Percentiles rank a stretch among this genome's conserved stretches.
These are phyloP conservation scores for Eupeodes corollae DNA, from an alignment of 1,140 invertebrate genomes.

Conservation along the genomic window DNA sequence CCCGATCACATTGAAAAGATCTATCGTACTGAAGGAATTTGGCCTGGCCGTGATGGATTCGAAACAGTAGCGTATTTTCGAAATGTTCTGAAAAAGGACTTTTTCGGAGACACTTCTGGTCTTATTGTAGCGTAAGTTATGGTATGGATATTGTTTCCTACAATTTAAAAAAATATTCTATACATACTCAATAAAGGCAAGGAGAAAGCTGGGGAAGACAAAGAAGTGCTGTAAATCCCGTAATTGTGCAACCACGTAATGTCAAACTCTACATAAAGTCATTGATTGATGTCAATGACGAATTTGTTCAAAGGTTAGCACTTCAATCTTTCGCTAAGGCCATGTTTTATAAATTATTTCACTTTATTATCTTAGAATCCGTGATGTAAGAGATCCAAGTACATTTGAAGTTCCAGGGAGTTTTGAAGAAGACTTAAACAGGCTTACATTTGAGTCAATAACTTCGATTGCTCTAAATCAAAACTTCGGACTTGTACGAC, in stretches of 20 bases:
- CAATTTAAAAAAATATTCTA: not conserved
- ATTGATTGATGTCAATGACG: constrained; percentile 27
- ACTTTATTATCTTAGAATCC: constrained; percentile 33
- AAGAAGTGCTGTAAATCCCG: constrained; percentile 21
- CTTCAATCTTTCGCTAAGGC: not conserved
- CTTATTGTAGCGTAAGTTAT: constrained; percentile 4
- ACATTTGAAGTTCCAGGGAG: constrained; percentile 40
- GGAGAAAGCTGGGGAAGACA: not conserved
- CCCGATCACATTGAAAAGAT: constrained; percentile 29
- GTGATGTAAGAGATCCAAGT: constrained; percentile 38
- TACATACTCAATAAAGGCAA: not conserved
- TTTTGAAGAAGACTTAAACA: constrained; percentile 49
- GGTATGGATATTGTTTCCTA: no score
- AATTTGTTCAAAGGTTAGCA: not conserved
- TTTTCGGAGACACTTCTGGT: constrained; percentile 17
- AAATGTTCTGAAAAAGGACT: constrained; percentile 14
- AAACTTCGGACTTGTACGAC: constrained; percentile 46
- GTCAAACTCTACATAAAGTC: constrained; percentile 27
- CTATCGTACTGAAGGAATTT: constrained; percentile 31
- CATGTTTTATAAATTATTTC: not conserved
- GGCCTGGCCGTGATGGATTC: constrained; percentile 28
- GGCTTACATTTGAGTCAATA: constrained; percentile 56
- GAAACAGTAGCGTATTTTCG: constrained; percentile 30
- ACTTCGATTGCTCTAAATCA: constrained; percentile 51
- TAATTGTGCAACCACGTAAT: constrained; percentile 34